Evolutionary conservation across 1,140 invertebrate genomes (phyloP).

Genomic region (Coenobita brevimanus): DNA sequence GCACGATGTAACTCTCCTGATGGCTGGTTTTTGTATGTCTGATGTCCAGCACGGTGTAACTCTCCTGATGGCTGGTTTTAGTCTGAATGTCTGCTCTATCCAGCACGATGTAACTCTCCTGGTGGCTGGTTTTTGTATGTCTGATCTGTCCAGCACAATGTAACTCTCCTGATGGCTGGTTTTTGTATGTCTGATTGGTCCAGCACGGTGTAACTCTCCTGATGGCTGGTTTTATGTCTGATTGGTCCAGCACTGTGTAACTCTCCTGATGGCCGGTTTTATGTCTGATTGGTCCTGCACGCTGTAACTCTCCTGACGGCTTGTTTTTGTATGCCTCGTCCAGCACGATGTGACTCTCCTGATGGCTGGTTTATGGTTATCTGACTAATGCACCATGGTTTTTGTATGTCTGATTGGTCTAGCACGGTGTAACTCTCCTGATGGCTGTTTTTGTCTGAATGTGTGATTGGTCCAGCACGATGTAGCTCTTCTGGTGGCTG

Average conservation of each 20-base stretch:
- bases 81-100: background rate
- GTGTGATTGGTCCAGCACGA: background rate
- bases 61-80: constrained; percentile 22
- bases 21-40: constrained; percentile 2
- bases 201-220: constrained; percentile 37
- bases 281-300: background rate
- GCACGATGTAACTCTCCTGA: background rate
- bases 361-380: background rate
- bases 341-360: constrained; percentile 8
- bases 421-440: constrained; percentile 6
- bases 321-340: background rate
- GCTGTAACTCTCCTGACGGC: constrained; percentile 36
- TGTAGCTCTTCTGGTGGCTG: background rate
- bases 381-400: too few relatives aligned
- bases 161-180: background rate
- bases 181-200: background rate
- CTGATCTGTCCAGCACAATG: background rate
- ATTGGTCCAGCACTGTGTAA: constrained; percentile 15
- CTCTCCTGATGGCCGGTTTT: constrained; percentile 20
- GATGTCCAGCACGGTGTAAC: constrained; percentile 22
- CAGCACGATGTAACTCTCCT: constrained; percentile 7
- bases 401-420: background rate
- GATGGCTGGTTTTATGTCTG: constrained; percentile 13
- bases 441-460: background rate
- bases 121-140: too few relatives aligned